phyloP scores from a whole-genome alignment of 2,113 vertebrate species.

The Crypturellus undulatus region DNA sequence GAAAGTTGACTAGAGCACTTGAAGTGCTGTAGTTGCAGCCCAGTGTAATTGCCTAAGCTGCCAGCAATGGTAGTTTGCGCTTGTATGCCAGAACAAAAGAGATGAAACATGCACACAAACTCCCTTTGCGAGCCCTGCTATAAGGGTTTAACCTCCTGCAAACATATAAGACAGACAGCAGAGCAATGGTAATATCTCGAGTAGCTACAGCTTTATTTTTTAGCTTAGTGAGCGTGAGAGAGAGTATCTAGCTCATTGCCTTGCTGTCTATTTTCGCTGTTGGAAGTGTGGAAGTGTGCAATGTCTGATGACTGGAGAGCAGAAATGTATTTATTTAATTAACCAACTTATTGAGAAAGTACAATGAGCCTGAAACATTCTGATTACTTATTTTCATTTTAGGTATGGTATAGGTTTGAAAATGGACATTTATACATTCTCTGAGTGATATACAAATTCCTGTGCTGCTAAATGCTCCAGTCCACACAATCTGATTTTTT shows the following conservation, averaged over 20 bases:
- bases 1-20: not conserved
- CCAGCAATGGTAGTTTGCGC: not conserved
- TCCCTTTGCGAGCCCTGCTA: not conserved
- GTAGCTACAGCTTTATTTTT: not conserved
- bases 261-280: not conserved
- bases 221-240: not conserved
- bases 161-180: not conserved
- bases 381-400: not conserved
- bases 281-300: not conserved
- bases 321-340: not conserved
- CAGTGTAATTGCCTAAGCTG: conserved; percentile 10
- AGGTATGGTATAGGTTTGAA: not conserved
- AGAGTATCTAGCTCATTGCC: not conserved
- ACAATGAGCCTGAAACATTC: not conserved
- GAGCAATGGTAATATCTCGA: not conserved
- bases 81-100: not conserved
- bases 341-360: not conserved
- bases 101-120: not conserved
- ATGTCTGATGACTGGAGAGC: not conserved
- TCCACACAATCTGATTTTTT: not conserved
- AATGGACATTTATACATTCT: not conserved
- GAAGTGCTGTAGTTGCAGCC: not conserved
- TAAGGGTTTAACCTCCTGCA: conserved; percentile 3
- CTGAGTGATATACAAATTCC: not conserved
- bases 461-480: not conserved